Conservation (phyloP, 2,113 vertebrate genomes). For the Platichthys stellatus region DNA sequence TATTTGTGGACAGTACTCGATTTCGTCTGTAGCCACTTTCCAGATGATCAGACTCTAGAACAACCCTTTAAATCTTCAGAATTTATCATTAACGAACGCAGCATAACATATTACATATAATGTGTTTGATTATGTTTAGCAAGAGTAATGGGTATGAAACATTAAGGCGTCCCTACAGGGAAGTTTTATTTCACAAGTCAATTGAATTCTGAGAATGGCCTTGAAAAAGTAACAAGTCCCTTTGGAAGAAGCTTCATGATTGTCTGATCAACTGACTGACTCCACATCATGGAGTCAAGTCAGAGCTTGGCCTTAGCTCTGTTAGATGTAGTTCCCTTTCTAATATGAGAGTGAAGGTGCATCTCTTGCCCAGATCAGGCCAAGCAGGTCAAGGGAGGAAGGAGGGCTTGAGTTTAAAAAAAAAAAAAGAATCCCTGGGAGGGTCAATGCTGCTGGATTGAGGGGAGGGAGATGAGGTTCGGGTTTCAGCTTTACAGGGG, state of each 20-base stretch:
- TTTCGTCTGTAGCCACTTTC: not conserved
- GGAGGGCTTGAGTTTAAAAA: slow-evolving; percentile 64
- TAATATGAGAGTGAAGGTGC: slow-evolving; percentile 66
- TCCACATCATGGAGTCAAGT: not conserved
- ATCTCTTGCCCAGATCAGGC: slow-evolving; percentile 56
- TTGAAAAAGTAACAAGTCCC: not conserved
- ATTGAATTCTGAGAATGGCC: not conserved
- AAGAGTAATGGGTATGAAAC: too few species aligned
- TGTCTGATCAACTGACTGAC: not conserved
- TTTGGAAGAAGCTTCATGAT: not conserved
- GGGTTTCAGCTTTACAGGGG: slow-evolving; percentile 86
- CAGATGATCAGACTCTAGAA: not conserved
- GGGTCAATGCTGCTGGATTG: slow-evolving; percentile 58
- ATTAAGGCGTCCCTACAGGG: not conserved
- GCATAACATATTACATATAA: not conserved
- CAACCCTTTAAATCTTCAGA: too few species aligned
- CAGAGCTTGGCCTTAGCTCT: slow-evolving; percentile 16
- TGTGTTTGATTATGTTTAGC: not conserved
- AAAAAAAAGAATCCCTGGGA: slow-evolving; percentile 55
- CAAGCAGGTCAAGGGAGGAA: slow-evolving; percentile 69
- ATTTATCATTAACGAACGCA: not conserved
- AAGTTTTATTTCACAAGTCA: not conserved
- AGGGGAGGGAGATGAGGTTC: slow-evolving; percentile 81
- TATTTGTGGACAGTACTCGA: not conserved
- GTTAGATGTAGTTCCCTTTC: slow-evolving; percentile 7